Base-by-base conservation (phyloP, 2,797 vertebrate species). In the Dipus sagitta region DNA sequence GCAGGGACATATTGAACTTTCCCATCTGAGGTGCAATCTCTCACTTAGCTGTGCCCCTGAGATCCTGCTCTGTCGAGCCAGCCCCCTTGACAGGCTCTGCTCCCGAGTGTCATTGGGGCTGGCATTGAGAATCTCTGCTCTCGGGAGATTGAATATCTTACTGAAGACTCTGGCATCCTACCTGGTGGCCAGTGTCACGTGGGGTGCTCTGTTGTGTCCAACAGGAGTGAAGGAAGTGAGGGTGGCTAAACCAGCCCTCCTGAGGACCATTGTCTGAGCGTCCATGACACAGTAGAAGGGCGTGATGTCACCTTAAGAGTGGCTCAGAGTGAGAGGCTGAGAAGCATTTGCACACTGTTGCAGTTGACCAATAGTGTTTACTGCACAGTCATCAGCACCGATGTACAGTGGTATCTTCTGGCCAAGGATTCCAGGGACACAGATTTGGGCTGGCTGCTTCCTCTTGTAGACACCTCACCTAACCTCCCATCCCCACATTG, bases 371-470 rank as follows among this genome's bases (percentile, higher is more conserved):
- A 38, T 30, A 3, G 28, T 2, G 26, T 30, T 70, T 6, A 17
- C 0, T 1, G 4, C 0, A 0, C 1, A 0, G 26, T 67, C 28
- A 4, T 52, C 9, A 10, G 71, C 75, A 9, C 17, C 9, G 6
- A 6, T 6, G 17, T 20, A 28, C 11, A 78, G 65, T 74, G 34
- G 34, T 67, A 24, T 77, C 65, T 80, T 20, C 58, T 62, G 17
- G 21, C 15, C 2, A 52, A 21, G 21, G 20, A 21, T 1, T n/a
- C 12, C 15, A 13, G 71, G 26, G 86, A 92, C 82, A 26, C 54
- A 65, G 15, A 24, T 54, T 9, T 23, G 1, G 0, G 10, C 1
- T 0, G 7, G 24, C 42, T 38, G 70, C 84, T 62, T 74, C 85
- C n/a, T 65, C 80, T 54, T 5, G 34, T 65, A 20, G 62, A 28